Conservation (phyloP, 1,140 invertebrate genomes). For the Diorhabda carinulata region DNA sequence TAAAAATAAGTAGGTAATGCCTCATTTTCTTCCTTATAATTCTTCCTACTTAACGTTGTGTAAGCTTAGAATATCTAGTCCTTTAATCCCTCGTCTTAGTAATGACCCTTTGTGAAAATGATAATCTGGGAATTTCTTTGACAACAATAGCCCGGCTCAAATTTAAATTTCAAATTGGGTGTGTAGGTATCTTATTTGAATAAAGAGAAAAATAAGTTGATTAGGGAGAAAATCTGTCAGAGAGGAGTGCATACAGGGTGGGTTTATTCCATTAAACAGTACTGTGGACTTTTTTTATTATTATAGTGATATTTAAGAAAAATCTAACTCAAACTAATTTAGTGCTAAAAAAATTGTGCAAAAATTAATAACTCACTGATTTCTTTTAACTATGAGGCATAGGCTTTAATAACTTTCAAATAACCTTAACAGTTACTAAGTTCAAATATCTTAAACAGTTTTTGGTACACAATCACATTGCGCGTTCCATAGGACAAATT, state of each 20-base stretch:
- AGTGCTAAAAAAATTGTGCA: too few relatives aligned
- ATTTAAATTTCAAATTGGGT: slow-evolving; percentile 1
- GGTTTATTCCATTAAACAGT: not conserved
- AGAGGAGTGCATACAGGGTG: not conserved
- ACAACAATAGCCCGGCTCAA: not conserved
- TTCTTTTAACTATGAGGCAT: too few relatives aligned
- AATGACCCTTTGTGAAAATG: slow-evolving; percentile 2
- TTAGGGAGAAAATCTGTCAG: not conserved
- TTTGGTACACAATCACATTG: too few relatives aligned
- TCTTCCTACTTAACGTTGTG: not conserved
- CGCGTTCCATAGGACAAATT: too few relatives aligned
- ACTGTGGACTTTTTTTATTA: too few relatives aligned
- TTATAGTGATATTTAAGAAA: too few relatives aligned
- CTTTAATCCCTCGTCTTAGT: slow-evolving; percentile 2
- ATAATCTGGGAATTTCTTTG: slow-evolving; percentile 2
- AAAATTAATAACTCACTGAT: too few relatives aligned
- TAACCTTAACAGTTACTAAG: too few relatives aligned
- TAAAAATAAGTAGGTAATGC: not conserved
- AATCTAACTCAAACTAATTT: too few relatives aligned
- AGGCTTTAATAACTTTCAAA: too few relatives aligned
- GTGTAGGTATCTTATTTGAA: slow-evolving; percentile 2
- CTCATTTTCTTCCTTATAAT: not conserved
- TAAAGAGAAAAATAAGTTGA: not conserved
- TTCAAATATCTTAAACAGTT: too few relatives aligned
- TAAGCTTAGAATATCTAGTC: not conserved